Evolutionary conservation across 1,140 invertebrate genomes (phyloP).

Genomic region (Plutomurus gul): DNA sequence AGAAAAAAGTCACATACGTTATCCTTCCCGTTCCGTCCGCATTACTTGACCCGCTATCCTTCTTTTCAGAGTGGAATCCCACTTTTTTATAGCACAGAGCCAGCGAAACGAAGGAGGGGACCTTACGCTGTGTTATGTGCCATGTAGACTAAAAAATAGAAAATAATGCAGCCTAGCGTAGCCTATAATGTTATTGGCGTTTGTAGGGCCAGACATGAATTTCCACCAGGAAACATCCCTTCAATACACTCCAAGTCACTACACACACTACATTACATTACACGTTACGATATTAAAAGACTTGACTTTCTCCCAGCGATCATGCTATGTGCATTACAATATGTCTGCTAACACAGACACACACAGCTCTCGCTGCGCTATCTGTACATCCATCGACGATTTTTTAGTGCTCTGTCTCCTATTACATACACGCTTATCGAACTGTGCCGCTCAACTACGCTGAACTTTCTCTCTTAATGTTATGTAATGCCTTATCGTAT

Average conservation of each 20-base stretch:
- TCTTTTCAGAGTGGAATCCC: constrained; percentile 6
- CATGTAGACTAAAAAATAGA: not conserved
- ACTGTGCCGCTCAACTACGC: no score
- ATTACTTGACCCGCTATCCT: not conserved
- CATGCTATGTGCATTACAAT: not conserved
- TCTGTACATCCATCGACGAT: no score
- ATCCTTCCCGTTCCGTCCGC: not conserved
- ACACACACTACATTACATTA: no score
- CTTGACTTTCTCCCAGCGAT: no score
- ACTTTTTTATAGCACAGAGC: not conserved
- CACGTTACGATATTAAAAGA: not conserved
- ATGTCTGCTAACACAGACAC: no score
- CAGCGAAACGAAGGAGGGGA: not conserved
- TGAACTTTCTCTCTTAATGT: no score
- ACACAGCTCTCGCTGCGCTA: no score
- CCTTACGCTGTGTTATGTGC: not conserved
- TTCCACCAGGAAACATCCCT: not conserved
- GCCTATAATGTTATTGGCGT: not conserved
- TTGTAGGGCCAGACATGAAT: not conserved
- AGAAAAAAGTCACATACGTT: not conserved
- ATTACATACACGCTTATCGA: no score
- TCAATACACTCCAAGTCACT: not conserved
- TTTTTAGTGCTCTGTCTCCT: no score
- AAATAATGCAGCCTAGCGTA: constrained; percentile 13
- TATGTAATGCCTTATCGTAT: no score